These are phyloP conservation scores for Notolepis coatsorum DNA, from an alignment of 2,797 vertebrate species.

Conservation along the genomic window DNA sequence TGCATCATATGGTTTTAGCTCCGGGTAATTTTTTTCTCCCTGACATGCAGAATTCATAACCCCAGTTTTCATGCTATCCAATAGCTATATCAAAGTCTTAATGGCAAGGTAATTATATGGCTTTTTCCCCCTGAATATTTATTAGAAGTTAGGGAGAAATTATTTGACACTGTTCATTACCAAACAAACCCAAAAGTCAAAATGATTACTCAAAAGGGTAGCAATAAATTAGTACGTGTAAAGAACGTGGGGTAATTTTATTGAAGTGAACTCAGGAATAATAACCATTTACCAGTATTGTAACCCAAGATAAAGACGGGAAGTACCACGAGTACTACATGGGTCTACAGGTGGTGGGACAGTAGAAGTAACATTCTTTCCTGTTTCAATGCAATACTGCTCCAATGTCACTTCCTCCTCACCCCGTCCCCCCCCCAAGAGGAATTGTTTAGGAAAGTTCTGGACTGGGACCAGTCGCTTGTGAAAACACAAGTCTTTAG, in stretches of 20 bases:
- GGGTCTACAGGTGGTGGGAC: neutral
- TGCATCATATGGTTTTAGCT: slow-evolving; percentile 34
- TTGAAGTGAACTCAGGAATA: slow-evolving; percentile 28
- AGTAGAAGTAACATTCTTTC: neutral
- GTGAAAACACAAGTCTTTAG: too few species aligned
- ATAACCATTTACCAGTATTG: slow-evolving; percentile 10
- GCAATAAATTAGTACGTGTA: slow-evolving; percentile 21
- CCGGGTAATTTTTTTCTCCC: slow-evolving; percentile 45
- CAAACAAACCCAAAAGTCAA: slow-evolving; percentile 21
- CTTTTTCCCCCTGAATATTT: neutral
- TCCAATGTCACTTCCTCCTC: neutral
- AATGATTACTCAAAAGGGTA: slow-evolving; percentile 18
- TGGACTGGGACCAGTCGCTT: too few species aligned
- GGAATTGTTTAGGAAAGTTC: neutral
- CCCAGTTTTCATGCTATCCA: slow-evolving; percentile 42
- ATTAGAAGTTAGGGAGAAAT: slow-evolving; percentile 16
- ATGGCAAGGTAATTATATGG: neutral
- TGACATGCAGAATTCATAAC: slow-evolving; percentile 31
- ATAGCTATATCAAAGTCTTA: slow-evolving; percentile 22
- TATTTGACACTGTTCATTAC: slow-evolving; percentile 24
- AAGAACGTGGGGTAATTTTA: slow-evolving; percentile 5
- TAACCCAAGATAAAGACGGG: neutral
- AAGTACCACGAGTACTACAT: neutral
- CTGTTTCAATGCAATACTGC: neutral
- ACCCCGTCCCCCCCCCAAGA: neutral